Evolutionary conservation across 1,140 invertebrate species (phyloP), one percentile per base, ranked within the genome.

Genomic region (Akabosia matsudoensis): DNA sequence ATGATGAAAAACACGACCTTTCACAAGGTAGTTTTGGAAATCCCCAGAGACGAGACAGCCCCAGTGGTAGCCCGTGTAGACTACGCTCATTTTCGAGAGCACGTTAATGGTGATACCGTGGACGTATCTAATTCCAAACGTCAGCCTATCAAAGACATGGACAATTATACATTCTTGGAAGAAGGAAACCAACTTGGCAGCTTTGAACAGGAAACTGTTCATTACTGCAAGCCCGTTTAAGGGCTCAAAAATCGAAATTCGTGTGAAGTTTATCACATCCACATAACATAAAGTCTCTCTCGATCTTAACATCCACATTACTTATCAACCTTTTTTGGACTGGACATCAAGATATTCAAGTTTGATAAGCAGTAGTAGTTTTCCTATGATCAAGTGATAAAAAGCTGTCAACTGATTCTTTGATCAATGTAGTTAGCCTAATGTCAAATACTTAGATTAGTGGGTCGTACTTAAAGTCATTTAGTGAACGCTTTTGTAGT

Each of bases 151-250:
- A 24, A 30, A 30, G 61, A 67, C n/a, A 10, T 4, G 22, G n/a
- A 13, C 24, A 56, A 56, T 24, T 56, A 56, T 22, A 3, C 54
- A 4, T 56, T 56, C 24, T 22, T 56, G n/a, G 54, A 67, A 2
- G 10, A 10, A 28, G 22, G 61, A 67, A 3, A 24, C 7, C 13
- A 22, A 14, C 7, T 24, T 56, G 4, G 3, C 22, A 16, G 3
- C 22, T 28, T 10, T 31, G 61, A 67, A 67, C 10, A 31, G 13
- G 61, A 67, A 67, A 67, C 30, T 16, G 30, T 28, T 30, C 61
- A 67, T 30, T 67, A 67, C 28, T 67, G 61, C 28, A 67, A 67
- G 28, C 61, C 61, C 31, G 61, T 67, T 4, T 67, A 31, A 67
- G 54, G 7, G 18, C 18, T 45, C 37, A 45, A 18, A 45, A 45